These are phyloP conservation scores for Ectropis crepuscularia DNA, from an alignment of 2,888 invertebrate genomes.

Conservation along the genomic window DNA sequence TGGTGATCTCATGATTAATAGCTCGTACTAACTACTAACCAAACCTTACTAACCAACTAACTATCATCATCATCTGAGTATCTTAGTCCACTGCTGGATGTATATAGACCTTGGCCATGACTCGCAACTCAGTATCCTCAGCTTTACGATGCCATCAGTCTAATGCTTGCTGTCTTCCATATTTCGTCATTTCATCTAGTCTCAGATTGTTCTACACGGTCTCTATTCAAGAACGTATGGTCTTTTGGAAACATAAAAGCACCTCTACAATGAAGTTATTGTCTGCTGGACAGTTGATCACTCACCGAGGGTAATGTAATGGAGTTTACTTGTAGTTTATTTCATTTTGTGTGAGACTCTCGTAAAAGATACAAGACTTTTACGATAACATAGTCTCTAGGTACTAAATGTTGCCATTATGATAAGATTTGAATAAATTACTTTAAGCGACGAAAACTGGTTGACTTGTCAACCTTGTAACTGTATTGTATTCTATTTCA, in stretches of 20 bases:
- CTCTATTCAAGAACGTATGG: no score
- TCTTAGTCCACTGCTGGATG: no score
- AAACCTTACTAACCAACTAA: no score
- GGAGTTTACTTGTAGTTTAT: slow-evolving; percentile 9
- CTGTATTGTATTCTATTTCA: slow-evolving; percentile 25
- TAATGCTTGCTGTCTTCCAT: no score
- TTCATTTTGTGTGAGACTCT: slow-evolving; percentile 23
- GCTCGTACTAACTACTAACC: no score
- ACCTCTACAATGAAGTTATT: background rate
- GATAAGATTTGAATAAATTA: slow-evolving; percentile 41
- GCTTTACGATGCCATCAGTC: no score
- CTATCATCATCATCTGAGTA: no score
- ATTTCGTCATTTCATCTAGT: no score
- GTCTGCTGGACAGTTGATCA: slow-evolving; percentile 12
- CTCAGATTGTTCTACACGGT: no score
- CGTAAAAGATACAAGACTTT: slow-evolving; percentile 30
- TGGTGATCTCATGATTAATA: no score
- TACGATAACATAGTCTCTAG: slow-evolving; percentile 31
- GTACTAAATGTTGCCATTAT: slow-evolving; percentile 33
- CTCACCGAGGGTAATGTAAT: slow-evolving; percentile 2
- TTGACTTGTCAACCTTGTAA: slow-evolving; percentile 31
- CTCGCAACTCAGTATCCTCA: no score
- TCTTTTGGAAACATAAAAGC: slow-evolving; percentile 7
- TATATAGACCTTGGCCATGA: no score
- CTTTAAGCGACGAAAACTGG: slow-evolving; percentile 26